Evolutionary conservation across 2,113 vertebrate species (phyloP).

Genomic region (Lonchura striata): DNA sequence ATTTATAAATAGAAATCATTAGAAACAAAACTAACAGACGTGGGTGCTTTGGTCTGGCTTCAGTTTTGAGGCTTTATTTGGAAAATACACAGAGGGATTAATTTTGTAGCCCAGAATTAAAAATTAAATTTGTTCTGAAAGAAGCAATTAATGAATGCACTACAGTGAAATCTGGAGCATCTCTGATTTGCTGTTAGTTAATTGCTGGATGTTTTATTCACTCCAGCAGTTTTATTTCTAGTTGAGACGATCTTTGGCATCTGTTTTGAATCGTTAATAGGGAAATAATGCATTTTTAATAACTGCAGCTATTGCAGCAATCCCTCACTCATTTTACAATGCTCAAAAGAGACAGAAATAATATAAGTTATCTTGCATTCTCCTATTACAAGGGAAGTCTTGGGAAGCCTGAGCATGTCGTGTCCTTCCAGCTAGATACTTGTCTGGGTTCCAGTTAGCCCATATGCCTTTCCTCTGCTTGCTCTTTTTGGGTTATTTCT

Average conservation of each 20-base stretch:
- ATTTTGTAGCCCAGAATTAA: slow-evolving; percentile 51
- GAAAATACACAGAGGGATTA: slow-evolving; percentile 28
- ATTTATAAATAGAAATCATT: slow-evolving; percentile 31
- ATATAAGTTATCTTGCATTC: neutral
- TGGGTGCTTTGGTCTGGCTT: slow-evolving; percentile 18
- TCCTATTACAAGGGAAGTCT: neutral
- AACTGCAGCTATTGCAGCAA: slow-evolving; percentile 12
- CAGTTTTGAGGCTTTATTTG: slow-evolving; percentile 38
- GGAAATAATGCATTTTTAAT: slow-evolving; percentile 59
- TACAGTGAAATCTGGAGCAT: slow-evolving; percentile 39
- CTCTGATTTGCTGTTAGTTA: slow-evolving; percentile 1
- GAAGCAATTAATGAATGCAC: slow-evolving; percentile 12
- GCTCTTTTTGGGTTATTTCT: neutral
- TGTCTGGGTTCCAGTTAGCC: neutral
- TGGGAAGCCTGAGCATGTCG: neutral
- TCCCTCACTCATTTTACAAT: neutral
- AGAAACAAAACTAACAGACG: neutral
- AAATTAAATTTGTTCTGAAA: slow-evolving; percentile 46
- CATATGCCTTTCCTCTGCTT: neutral
- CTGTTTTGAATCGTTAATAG: slow-evolving; percentile 62
- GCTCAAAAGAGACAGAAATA: neutral
- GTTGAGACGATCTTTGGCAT: slow-evolving; percentile 10
- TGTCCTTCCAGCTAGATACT: neutral
- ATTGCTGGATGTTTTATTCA: slow-evolving; percentile 52
- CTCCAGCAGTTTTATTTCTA: slow-evolving; percentile 39